Evolutionary conservation across 2,888 invertebrate species (phyloP), one percentile per base, ranked within the genome.

Genomic region (Zonitis immaculata): DNA sequence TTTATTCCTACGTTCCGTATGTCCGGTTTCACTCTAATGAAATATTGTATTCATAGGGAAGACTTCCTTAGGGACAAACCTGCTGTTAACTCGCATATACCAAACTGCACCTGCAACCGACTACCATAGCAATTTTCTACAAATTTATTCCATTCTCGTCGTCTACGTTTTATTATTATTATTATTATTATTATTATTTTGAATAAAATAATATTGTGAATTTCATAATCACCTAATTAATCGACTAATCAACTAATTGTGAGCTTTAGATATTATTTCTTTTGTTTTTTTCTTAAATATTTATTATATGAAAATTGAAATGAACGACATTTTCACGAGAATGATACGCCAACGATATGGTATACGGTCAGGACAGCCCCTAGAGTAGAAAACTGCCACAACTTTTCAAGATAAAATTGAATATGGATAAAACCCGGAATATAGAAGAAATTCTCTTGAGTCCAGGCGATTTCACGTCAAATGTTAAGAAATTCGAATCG

Each of bases 11-110:
- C 67, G 63, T 66, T 66, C 66, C 68, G 66, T 66, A 64, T 67
- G 71, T 69, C 70, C 70, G 61, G 67, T 66, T 60, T 44, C 51
- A 56, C 66, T 65, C 71, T 74, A 74, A 75, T 75, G 75, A 74
- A 74, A 75, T 75, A 74, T 74, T 71, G 73, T 74, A 75, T 75
- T 75, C 75, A 75, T 75, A 73, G 74, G 70, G 72, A 68, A 67
- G 68, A 60, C 42, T 45, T 64, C 70, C 68, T 63, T 57, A 56
- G 67, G 68, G 66, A 66, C n/a, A 55, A 61, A 60, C 64, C 66
- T 64, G 66, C 60, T 64, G 65, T 59, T 55, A 52, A 54, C 58
- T 56, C 60, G 50, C 49, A 52, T 51, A 52, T 50, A 51, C 32
- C 51, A 47, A 35, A 47, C 32, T 54, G 60, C 60, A 60, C 57